Percentiles rank a stretch among this genome's conserved stretches.
phyloP scores from a whole-genome alignment of 2,797 vertebrate genomes.

The Gastrophryne carolinensis region DNA sequence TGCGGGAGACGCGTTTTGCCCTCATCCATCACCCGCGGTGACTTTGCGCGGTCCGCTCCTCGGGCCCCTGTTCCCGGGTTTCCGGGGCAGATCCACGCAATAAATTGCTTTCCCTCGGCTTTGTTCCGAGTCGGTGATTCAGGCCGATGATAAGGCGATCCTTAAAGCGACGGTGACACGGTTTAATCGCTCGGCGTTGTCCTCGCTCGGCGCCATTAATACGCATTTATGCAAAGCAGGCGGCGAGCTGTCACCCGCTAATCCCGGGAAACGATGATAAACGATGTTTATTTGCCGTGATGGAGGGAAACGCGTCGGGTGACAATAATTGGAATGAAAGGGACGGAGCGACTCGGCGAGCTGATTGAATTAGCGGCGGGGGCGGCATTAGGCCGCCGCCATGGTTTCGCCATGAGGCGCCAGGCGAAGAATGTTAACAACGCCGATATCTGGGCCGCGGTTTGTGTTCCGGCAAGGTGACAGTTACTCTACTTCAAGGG shows the following conservation, averaged over 20 bases:
- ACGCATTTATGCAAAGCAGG: conserved; percentile 91
- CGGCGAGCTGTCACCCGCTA: conserved; percentile 86
- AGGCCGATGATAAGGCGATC: conserved; percentile 74
- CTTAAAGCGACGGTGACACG: conserved; percentile 75
- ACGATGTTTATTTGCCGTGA: conserved; percentile 98
- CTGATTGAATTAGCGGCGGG: conserved; percentile 95
- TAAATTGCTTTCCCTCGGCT: conserved; percentile 60
- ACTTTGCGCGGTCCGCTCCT: background rate
- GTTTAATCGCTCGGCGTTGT: conserved; percentile 78
- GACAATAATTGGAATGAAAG: conserved; percentile 97
- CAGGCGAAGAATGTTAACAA: conserved; percentile 63
- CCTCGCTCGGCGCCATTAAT: conserved; percentile 77
- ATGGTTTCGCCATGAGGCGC: conserved; percentile 67
- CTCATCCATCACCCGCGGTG: background rate
- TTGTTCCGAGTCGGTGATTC: conserved; percentile 69
- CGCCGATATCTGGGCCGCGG: too few relatives aligned
- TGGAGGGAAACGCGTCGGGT: conserved; percentile 90
- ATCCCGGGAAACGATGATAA: conserved; percentile 96
- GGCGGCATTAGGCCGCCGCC: conserved; percentile 89
- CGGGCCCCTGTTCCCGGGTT: background rate
- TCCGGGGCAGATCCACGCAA: conserved; percentile 47
- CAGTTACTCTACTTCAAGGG: too few relatives aligned
- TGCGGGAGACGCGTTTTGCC: too few relatives aligned
- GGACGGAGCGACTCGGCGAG: conserved; percentile 90
- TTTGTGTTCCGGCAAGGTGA: background rate